Conservation (phyloP, 2,797 vertebrate species). For the Cottoperca gobio region DNA sequence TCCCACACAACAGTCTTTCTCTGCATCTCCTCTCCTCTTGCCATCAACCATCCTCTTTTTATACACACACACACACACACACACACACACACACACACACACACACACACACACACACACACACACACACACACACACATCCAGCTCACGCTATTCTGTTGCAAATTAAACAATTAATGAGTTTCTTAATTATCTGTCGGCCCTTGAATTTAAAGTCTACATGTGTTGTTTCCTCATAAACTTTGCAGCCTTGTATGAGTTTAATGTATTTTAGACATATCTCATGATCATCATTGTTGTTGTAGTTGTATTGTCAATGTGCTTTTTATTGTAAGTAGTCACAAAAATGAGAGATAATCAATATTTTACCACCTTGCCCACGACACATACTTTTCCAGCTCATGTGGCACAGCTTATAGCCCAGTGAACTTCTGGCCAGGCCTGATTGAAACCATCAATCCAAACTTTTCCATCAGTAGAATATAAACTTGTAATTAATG, state of each 20-base stretch:
- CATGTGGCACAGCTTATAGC: conserved; percentile 38
- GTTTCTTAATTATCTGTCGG: conserved; percentile 20
- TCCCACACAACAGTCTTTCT: conserved; percentile 84
- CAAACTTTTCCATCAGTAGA: conserved; percentile 50
- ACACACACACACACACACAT: neutral
- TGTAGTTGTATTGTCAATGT: conserved; percentile 51
- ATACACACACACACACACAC: conserved; percentile 16
- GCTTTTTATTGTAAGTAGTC: conserved; percentile 47
- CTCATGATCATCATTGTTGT: conserved; percentile 6
- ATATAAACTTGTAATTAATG: conserved; percentile 49
- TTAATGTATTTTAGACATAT: conserved; percentile 34
- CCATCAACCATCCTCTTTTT: conserved; percentile 51
- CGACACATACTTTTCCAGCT: conserved; percentile 26
- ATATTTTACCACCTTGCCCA: conserved; percentile 36
- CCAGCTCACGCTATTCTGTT: conserved; percentile 26
- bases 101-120: neutral
- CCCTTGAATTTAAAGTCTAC: conserved; percentile 18
- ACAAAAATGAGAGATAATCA: conserved; percentile 19
- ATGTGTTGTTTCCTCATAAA: conserved; percentile 33
- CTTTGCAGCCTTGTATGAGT: conserved; percentile 33
- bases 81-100: conserved; percentile 4
- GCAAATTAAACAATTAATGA: conserved; percentile 37
- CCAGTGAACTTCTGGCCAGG: conserved; percentile 32
- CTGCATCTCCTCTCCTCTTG: conserved; percentile 72
- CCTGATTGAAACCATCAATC: conserved; percentile 60